A percentile compares a stretch with the other conserved stretches of the same genome.
These are phyloP conservation scores for Phenganax marumi DNA, from an alignment of 92 coral and sea anemone genomes.

Conservation along the genomic window DNA sequence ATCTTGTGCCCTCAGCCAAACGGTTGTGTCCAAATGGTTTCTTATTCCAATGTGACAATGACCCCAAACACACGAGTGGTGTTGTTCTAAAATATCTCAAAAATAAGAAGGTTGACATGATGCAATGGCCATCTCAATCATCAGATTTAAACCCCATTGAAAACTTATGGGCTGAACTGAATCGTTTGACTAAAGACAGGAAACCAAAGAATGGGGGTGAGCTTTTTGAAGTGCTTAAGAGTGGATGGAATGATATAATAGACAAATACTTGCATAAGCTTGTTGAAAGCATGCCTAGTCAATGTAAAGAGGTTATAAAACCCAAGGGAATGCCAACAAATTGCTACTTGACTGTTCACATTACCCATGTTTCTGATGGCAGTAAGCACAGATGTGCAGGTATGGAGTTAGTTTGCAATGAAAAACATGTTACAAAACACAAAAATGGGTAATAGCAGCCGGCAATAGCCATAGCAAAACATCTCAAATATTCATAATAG, in stretches of 20 bases:
- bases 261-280: conserved; percentile 4
- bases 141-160: conserved; percentile 42
- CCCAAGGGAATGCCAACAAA: conserved; percentile 17
- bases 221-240: conserved; percentile 4
- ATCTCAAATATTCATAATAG: too few relatives aligned
- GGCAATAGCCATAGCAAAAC: too few relatives aligned
- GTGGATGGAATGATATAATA: not conserved
- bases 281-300: conserved; percentile 9
- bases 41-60: conserved; percentile 31
- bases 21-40: conserved; percentile 23
- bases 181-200: conserved; percentile 6
- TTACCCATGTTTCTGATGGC: too few relatives aligned
- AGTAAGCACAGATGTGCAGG: too few relatives aligned
- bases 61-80: conserved; percentile 38
- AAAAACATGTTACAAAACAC: too few relatives aligned
- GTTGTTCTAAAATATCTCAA: conserved; percentile 15
- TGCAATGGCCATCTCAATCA: conserved; percentile 38
- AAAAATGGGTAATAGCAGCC: too few relatives aligned
- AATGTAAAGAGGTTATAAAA: conserved; percentile 24
- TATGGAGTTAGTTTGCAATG: too few relatives aligned
- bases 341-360: not conserved
- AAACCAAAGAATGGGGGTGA: not conserved
- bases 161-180: conserved; percentile 38
- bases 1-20: conserved; percentile 15
- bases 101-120: conserved; percentile 1